These are phyloP conservation scores for Zonotrichia albicollis DNA, from an alignment of 2,797 vertebrate species.

Conservation along the genomic window DNA sequence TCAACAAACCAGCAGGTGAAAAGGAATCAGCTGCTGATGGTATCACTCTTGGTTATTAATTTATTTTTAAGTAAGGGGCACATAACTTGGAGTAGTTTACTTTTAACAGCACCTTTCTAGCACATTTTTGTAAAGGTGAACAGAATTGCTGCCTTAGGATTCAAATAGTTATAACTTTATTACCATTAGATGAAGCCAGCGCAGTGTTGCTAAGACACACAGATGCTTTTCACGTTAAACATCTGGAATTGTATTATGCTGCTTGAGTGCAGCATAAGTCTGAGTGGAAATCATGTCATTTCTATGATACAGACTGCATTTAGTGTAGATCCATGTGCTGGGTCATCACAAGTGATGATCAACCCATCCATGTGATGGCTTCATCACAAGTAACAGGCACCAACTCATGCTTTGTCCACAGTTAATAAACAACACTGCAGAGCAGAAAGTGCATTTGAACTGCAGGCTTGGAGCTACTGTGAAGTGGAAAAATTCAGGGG, in stretches of 20 bases:
- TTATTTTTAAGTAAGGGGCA: not conserved
- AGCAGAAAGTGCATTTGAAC: not conserved
- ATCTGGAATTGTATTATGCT: not conserved
- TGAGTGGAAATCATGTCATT: not conserved
- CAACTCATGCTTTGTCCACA: not conserved
- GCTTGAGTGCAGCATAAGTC: not conserved
- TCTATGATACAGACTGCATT: not conserved
- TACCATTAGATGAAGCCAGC: not conserved
- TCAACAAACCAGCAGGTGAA: rapidly evolving
- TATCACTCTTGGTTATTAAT: not conserved
- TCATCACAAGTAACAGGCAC: not conserved
- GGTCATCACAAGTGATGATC: not conserved
- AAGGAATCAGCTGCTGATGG: not conserved
- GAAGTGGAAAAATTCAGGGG: not conserved
- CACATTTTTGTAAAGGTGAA: not conserved
- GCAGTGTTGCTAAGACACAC: not conserved
- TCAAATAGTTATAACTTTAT: rapidly evolving
- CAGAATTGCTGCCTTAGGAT: not conserved
- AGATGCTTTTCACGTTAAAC: not conserved
- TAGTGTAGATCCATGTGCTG: not conserved
- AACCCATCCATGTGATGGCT: not conserved
- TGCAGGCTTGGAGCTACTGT: not conserved
- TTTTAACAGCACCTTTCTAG: not conserved
- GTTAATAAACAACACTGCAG: not conserved
- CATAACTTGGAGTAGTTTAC: not conserved